Percentiles rank a stretch among this genome's conserved stretches.
These are phyloP conservation scores for Calcarius lapponicus DNA, from an alignment of 2,797 vertebrate genomes.

Conservation along the genomic window DNA sequence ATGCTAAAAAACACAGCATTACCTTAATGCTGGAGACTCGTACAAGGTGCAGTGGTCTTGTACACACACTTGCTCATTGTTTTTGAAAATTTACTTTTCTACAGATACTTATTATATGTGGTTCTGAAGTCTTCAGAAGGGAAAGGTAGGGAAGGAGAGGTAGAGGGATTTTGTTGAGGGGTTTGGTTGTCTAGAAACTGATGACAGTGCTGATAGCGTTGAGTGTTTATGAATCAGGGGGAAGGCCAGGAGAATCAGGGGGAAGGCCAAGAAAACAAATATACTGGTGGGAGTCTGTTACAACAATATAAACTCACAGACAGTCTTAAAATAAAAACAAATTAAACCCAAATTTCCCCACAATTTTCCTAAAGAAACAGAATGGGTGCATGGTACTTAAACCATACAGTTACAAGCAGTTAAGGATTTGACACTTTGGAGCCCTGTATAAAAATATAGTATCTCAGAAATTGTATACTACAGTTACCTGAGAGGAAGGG, in stretches of 20 bases:
- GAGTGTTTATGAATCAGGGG: no score
- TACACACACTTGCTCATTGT: neutral
- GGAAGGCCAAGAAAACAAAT: neutral
- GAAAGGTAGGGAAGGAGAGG: neutral
- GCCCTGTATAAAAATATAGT: neutral
- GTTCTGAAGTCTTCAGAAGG: neutral
- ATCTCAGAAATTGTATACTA: neutral
- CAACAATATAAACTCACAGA: neutral
- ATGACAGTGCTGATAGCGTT: neutral
- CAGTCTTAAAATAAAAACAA: neutral
- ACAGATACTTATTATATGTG: neutral
- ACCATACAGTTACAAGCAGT: neutral
- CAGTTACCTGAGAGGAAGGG: neutral
- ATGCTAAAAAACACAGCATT: neutral
- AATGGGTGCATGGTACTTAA: neutral
- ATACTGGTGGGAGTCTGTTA: neutral
- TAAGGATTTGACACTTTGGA: neutral
- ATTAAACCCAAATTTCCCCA: neutral
- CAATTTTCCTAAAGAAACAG: neutral
- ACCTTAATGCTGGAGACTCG: neutral
- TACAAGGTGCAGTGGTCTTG: neutral
- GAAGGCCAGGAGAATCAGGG: neutral
- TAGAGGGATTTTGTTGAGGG: neutral
- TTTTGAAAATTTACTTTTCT: neutral
- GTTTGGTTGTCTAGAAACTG: neutral